These are phyloP conservation scores for Macrophya alboannulata DNA, from an alignment of 2,888 invertebrate species.

Conservation along the genomic window DNA sequence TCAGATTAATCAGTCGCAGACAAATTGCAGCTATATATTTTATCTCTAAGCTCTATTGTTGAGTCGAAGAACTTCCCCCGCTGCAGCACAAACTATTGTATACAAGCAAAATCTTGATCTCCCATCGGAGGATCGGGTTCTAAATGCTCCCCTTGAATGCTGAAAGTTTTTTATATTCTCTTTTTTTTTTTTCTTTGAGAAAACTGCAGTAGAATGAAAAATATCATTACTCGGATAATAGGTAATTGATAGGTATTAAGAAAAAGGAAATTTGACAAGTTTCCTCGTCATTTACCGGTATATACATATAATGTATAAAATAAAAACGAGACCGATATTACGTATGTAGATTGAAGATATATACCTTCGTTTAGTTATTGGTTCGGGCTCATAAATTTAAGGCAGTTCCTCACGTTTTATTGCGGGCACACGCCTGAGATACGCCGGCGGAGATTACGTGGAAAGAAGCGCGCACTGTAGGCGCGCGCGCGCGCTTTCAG, in stretches of 20 bases:
- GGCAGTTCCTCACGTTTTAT: slow-evolving; percentile 27
- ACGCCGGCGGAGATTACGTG: slow-evolving; percentile 7
- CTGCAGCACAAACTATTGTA: background rate
- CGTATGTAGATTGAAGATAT: slow-evolving; percentile 17
- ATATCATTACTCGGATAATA: background rate
- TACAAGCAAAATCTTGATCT: background rate
- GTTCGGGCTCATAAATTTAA: slow-evolving; percentile 36
- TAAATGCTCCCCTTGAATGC: background rate
- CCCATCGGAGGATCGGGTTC: background rate
- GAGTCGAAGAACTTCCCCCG: background rate
- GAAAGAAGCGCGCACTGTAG: slow-evolving; percentile 18
- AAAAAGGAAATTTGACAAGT: background rate
- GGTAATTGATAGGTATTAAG: background rate
- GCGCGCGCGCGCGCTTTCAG: slow-evolving; percentile 24
- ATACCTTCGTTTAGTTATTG: slow-evolving; percentile 9
- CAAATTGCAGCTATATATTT: slow-evolving; percentile 31
- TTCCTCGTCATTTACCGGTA: background rate
- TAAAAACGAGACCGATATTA: background rate
- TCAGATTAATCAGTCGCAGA: slow-evolving; percentile 39
- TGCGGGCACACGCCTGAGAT: slow-evolving; percentile 37
- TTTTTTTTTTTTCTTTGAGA: background rate
- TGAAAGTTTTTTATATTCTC: background rate
- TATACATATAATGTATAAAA: background rate
- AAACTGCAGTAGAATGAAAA: background rate
- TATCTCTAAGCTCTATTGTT: background rate